These are phyloP conservation scores for Edolisoma coerulescens DNA, from an alignment of 2,113 vertebrate genomes.

Conservation along the genomic window DNA sequence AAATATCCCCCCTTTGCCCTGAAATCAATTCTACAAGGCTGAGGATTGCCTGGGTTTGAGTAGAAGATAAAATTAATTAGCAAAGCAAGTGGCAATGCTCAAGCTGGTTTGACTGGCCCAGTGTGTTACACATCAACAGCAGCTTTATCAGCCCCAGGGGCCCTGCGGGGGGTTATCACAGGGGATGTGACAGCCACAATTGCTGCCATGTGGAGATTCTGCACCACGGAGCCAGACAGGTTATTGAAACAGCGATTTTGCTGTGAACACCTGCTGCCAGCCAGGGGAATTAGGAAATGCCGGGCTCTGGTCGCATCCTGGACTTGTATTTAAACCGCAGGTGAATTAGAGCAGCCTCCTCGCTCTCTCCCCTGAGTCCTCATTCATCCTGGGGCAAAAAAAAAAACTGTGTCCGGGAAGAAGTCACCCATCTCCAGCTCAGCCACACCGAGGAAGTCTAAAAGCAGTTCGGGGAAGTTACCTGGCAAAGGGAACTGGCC, in stretches of 20 bases:
- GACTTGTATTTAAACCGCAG: background rate
- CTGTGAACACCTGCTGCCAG: constrained; percentile 9
- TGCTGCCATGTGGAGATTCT: constrained; percentile 11
- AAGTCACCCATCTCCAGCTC: background rate
- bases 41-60: constrained; percentile 18
- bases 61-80: constrained; percentile 63
- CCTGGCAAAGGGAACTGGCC: background rate
- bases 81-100: background rate
- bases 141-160: constrained; percentile 23
- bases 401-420: background rate
- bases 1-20: background rate
- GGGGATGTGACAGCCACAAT: constrained; percentile 28
- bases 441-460: background rate
- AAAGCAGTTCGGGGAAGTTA: background rate
- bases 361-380: background rate
- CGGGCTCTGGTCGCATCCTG: background rate
- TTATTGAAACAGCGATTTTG: background rate
- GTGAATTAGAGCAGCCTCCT: background rate
- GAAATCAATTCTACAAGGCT: constrained; percentile 35
- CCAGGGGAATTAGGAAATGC: background rate
- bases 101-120: background rate
- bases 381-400: background rate
- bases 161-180: constrained; percentile 3
- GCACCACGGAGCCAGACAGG: background rate
- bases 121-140: background rate